A percentile compares a stretch with the other conserved stretches of the same genome.
phyloP scores from a whole-genome alignment of 2,113 vertebrate species.

The Scolopax mira region DNA sequence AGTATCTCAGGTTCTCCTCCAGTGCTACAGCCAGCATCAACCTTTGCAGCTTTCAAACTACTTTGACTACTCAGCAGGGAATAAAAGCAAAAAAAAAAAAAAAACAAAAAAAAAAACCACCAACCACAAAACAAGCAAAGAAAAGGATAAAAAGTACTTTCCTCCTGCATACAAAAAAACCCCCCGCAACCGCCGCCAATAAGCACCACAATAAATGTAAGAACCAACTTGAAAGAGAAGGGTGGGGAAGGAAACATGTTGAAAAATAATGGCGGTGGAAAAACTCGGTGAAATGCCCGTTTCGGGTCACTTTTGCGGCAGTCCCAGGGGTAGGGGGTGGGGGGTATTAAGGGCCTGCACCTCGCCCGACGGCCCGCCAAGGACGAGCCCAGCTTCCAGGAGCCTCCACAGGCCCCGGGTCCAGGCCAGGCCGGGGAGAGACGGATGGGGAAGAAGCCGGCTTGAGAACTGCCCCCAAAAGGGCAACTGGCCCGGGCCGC shows the following conservation, averaged over 20 bases:
- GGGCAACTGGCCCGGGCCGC: fast-evolving
- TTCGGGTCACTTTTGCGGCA: fast-evolving
- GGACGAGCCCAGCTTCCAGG: no score
- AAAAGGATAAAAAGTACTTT: background rate
- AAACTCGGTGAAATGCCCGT: fast-evolving
- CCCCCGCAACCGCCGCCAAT: background rate
- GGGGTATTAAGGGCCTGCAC: fast-evolving
- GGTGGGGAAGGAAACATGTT: background rate
- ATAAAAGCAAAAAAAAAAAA: background rate
- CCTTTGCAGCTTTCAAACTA: background rate
- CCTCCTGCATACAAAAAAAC: no score
- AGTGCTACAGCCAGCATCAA: background rate
- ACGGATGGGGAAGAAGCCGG: fast-evolving
- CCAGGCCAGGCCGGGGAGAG: background rate
- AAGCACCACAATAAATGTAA: background rate
- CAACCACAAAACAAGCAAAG: no score
- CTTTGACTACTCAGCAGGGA: background rate
- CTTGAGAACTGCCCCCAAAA: fast-evolving
- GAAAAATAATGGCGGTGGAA: fast-evolving
- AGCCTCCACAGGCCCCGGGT: no score
- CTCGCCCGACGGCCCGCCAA: background rate
- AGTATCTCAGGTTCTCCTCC: no score
- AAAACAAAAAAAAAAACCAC: background rate
- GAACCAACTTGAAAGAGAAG: background rate
- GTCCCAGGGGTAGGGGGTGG: fast-evolving